Conservation (phyloP, 1,140 invertebrate genomes). For the Armadillidium nasatum region DNA sequence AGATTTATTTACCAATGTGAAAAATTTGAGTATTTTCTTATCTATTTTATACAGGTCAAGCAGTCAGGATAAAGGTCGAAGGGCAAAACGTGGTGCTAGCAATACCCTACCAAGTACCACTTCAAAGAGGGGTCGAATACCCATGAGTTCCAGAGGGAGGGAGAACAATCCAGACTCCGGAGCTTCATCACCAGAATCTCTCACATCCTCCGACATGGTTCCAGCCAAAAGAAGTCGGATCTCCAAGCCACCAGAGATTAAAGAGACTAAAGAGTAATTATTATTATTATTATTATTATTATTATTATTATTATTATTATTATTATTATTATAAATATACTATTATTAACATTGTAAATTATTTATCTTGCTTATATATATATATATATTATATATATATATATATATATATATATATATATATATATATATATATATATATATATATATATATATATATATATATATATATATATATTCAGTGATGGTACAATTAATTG, state of each 20-base stretch:
- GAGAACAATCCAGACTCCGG: conserved; percentile 32
- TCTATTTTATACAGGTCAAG: conserved; percentile 26
- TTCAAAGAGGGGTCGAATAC: neutral
- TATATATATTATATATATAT: too few species aligned
- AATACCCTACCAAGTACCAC: conserved; percentile 32
- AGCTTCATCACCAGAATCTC: conserved; percentile 38
- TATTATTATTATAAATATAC: too few species aligned
- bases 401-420: too few species aligned
- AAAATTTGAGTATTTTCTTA: too few species aligned
- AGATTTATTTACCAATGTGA: too few species aligned
- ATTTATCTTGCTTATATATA: too few species aligned
- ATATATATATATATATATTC: too few species aligned
- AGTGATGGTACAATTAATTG: too few species aligned
- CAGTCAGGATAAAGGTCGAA: conserved; percentile 38
- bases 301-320: too few species aligned
- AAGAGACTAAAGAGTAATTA: conserved; percentile 42
- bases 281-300: neutral
- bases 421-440: too few species aligned
- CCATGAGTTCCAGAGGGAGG: conserved; percentile 17
- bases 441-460: too few species aligned
- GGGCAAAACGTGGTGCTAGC: conserved; percentile 37
- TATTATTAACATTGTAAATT: too few species aligned
- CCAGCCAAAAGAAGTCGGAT: conserved; percentile 32
- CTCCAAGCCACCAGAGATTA: conserved; percentile 21
- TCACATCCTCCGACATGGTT: conserved; percentile 36